Percentiles rank a stretch among this genome's conserved stretches.
Conservation (phyloP, 2,888 invertebrate species). For the Dolichomitus sp. region DNA sequence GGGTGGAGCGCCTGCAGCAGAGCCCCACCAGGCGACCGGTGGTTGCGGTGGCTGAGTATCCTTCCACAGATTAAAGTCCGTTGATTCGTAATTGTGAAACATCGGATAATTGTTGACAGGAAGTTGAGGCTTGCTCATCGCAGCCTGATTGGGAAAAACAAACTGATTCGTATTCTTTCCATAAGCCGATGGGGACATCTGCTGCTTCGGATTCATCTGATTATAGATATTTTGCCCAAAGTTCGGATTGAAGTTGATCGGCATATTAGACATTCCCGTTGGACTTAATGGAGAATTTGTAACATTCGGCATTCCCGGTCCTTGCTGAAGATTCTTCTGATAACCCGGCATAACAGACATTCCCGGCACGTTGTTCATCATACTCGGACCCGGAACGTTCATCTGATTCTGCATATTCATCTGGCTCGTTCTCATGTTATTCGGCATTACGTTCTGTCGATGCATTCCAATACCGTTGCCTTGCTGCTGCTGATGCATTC, state of each 20-base stretch:
- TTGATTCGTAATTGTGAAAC: conserved; percentile 77
- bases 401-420: conserved; percentile 74
- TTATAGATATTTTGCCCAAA: conserved; percentile 73
- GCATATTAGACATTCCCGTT: conserved; percentile 58
- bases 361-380: conserved; percentile 69
- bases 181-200: conserved; percentile 75
- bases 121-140: conserved; percentile 69
- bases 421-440: conserved; percentile 69
- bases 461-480: conserved; percentile 71
- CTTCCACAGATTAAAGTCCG: conserved; percentile 82
- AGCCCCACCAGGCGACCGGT: conserved; percentile 81
- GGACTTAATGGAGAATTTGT: conserved; percentile 65
- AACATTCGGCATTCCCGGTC: conserved; percentile 44
- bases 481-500: conserved; percentile 71
- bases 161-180: conserved; percentile 75
- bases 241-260: conserved; percentile 72
- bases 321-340: conserved; percentile 75
- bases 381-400: conserved; percentile 67
- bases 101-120: conserved; percentile 74
- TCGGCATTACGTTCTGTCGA: conserved; percentile 70
- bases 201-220: conserved; percentile 76
- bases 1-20: conserved; percentile 66
- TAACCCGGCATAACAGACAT: conserved; percentile 73
- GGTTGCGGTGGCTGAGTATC: conserved; percentile 79
- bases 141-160: conserved; percentile 73